phyloP scores from a whole-genome alignment of 2,888 invertebrate species.

The Drosophila subquinaria region DNA sequence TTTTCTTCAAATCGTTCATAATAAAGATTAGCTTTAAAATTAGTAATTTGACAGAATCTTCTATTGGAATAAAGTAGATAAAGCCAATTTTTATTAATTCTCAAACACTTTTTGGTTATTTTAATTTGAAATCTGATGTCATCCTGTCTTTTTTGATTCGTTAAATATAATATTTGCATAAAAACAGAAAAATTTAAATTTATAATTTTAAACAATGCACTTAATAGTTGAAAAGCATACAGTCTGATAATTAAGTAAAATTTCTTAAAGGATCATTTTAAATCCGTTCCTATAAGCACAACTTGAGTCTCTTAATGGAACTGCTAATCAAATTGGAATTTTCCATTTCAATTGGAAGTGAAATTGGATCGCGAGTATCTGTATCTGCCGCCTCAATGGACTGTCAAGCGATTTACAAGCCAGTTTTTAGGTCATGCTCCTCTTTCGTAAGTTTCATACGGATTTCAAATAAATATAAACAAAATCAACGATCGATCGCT shows the following conservation, averaged over 20 bases:
- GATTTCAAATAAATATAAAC: conserved; percentile 38
- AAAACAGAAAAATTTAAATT: background rate
- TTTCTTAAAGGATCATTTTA: background rate
- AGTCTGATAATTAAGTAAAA: too few species aligned
- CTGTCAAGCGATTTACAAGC: conserved; percentile 27
- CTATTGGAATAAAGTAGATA: background rate
- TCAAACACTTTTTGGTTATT: too few species aligned
- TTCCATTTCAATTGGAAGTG: conserved; percentile 2
- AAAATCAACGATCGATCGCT: conserved; percentile 18
- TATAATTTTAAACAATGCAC: background rate
- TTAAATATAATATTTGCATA: background rate
- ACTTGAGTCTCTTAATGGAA: background rate
- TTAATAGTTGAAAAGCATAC: background rate
- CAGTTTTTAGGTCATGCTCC: conserved; percentile 65
- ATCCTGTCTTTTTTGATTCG: too few species aligned
- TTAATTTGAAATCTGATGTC: too few species aligned
- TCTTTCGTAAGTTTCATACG: conserved; percentile 45
- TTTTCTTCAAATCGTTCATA: too few species aligned
- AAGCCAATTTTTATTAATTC: background rate
- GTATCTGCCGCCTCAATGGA: conserved; percentile 4
- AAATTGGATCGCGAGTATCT: conserved; percentile 7
- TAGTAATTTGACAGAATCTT: background rate
- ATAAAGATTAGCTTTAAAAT: too few species aligned
- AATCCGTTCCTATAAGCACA: background rate
- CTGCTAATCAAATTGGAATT: background rate